Base-by-base conservation (phyloP, 2,888 invertebrate species). In the Hydroisotoma schaefferi region DNA sequence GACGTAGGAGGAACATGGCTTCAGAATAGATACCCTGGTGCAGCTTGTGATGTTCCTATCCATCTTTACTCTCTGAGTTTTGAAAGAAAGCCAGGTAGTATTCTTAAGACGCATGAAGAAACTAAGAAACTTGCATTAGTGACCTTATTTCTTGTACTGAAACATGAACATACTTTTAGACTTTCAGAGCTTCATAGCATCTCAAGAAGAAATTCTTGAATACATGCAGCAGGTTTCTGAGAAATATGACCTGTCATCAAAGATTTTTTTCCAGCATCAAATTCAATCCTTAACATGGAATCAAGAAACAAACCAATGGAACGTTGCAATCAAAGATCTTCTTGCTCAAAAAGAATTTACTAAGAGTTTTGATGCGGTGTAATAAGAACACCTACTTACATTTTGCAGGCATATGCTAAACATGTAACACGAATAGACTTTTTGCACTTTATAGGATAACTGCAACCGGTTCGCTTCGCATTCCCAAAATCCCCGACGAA, bases 261-360 rank as follows among this genome's bases (percentile, higher is more conserved):
- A 47, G 22, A 56, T 48, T 22, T 2, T 6, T 2, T 56, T 56
- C 20, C 15, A 48, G 5, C 33, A 47, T 20, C n/a, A 26, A 46
- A 33, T 56, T 3, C 10, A 48, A 20, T 22, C 38, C 23, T n/a
- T 48, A 40, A 23, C 20, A n/a, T 56, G 56, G 56, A 27, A 56
- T 25, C 33, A 49, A 4, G 43, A 27, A 8, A 22, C 37, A 8
- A 5, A 33, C 10, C 23, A 47, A 38, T 56, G 56, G 56, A 15
- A 20, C 2, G 56, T 56, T 15, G 38, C 29, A 12, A 48, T 56
- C 23, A 23, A 52, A 22, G n/a, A 52, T 22, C 26, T 37, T 5
- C 8, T 27, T 6, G 20, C 48, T 3, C 18, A 20, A 18, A 27
- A 27, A 8, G 23, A 27, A 3, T 48, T 48, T n/a, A 25, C 8